Evolutionary conservation across 2,113 vertebrate genomes (phyloP).

Genomic region (Toxotes jaculatrix): DNA sequence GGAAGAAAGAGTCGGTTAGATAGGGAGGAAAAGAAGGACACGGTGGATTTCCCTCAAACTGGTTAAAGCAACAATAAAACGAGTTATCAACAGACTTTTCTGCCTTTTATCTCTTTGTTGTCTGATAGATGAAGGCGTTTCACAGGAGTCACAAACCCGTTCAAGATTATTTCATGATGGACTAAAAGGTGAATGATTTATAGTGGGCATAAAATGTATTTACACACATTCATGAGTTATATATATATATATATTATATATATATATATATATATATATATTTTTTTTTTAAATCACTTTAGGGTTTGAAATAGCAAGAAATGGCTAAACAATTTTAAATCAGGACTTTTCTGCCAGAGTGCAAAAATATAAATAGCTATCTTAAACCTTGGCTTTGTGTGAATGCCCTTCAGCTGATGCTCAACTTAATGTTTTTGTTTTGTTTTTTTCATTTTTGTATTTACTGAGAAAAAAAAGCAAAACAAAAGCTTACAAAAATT

Average conservation of each 20-base stretch:
- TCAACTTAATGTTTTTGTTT: neutral
- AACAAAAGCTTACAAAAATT: neutral
- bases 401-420: neutral
- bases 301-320: neutral
- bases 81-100: constrained; percentile 46
- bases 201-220: neutral
- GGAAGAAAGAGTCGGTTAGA: constrained; percentile 66
- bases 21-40: constrained; percentile 83
- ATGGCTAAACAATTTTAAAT: neutral
- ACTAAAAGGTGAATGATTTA: neutral
- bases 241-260: neutral
- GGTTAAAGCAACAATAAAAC: constrained; percentile 76
- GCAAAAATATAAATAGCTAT: no score
- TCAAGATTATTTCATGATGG: constrained; percentile 17
- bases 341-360: neutral
- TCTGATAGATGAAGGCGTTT: constrained; percentile 13
- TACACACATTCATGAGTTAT: neutral
- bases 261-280: neutral
- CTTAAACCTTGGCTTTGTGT: neutral
- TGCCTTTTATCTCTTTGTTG: constrained; percentile 58
- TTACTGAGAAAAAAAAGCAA: no score
- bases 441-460: neutral
- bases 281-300: neutral
- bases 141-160: neutral
- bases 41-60: constrained; percentile 80